Evolutionary conservation across 2,113 vertebrate genomes (phyloP).

Genomic region (Agelaius phoeniceus): DNA sequence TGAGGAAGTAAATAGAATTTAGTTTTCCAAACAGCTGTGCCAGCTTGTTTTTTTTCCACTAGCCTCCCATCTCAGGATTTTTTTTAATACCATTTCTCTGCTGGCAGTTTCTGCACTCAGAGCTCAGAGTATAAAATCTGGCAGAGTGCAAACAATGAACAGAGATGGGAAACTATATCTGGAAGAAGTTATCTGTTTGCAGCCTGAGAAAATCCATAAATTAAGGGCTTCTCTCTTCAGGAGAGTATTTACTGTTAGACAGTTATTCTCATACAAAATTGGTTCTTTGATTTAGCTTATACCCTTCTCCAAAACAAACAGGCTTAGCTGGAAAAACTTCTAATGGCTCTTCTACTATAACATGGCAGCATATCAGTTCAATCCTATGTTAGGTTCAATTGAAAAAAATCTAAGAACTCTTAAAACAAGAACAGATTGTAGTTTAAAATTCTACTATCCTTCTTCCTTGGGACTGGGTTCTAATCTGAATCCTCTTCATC

Average conservation of each 20-base stretch:
- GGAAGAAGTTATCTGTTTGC: not conserved
- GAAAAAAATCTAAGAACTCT: not conserved
- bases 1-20: not conserved
- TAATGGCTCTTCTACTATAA: not conserved
- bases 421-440: not conserved
- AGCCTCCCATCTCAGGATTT: not conserved
- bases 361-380: not conserved
- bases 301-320: not conserved
- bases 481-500: not conserved
- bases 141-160: not conserved
- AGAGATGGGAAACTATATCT: not conserved
- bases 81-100: not conserved
- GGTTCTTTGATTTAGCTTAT: not conserved
- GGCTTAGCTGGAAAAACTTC: not conserved
- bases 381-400: not conserved
- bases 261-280: not conserved
- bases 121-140: not conserved
- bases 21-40: not conserved
- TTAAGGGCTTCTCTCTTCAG: not conserved
- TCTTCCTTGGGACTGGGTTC: not conserved
- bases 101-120: not conserved
- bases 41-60: not conserved
- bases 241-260: not conserved
- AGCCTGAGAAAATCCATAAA: not conserved
- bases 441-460: not conserved